These are phyloP conservation scores for Misgurnus mizolepis DNA, from an alignment of 2,113 vertebrate species.

Conservation along the genomic window DNA sequence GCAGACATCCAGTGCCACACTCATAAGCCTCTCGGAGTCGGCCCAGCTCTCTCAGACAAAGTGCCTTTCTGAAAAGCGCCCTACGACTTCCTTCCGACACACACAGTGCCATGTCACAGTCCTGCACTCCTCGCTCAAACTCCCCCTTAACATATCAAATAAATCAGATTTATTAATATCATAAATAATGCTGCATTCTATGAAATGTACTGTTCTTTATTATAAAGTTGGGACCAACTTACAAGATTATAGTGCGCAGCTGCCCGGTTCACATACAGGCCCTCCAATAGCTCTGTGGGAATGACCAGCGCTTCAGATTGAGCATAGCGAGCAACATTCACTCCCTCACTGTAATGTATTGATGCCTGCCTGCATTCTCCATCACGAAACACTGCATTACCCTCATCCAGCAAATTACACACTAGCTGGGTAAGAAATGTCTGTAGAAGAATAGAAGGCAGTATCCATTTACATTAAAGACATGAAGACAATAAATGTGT, in stretches of 20 bases:
- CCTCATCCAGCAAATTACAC: slow-evolving; percentile 91
- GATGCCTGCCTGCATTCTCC: slow-evolving; percentile 86
- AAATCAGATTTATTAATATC: too few species aligned
- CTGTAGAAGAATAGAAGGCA: slow-evolving; percentile 60
- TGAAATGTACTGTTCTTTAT: too few species aligned
- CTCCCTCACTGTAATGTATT: slow-evolving; percentile 90
- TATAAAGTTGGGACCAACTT: slow-evolving; percentile 56
- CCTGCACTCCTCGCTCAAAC: slow-evolving; percentile 88
- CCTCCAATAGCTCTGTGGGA: slow-evolving; percentile 87
- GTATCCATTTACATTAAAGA: background rate
- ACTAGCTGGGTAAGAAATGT: slow-evolving; percentile 92
- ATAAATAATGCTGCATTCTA: too few species aligned
- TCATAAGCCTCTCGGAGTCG: slow-evolving; percentile 93
- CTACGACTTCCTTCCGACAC: slow-evolving; percentile 87
- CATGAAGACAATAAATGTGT: background rate
- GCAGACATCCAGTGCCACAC: slow-evolving; percentile 90
- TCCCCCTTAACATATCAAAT: slow-evolving; percentile 74
- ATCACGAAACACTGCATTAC: slow-evolving; percentile 89
- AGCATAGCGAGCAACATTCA: slow-evolving; percentile 91
- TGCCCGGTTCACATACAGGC: slow-evolving; percentile 91
- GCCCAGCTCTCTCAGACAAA: slow-evolving; percentile 87
- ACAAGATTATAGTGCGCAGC: slow-evolving; percentile 91
- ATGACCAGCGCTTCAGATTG: slow-evolving; percentile 90
- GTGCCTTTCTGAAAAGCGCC: slow-evolving; percentile 90
- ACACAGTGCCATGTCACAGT: slow-evolving; percentile 89